Percentiles rank a stretch among this genome's conserved stretches.
These are phyloP conservation scores for Parnassius orleans DNA, from an alignment of 2,888 invertebrate species.

Conservation along the genomic window DNA sequence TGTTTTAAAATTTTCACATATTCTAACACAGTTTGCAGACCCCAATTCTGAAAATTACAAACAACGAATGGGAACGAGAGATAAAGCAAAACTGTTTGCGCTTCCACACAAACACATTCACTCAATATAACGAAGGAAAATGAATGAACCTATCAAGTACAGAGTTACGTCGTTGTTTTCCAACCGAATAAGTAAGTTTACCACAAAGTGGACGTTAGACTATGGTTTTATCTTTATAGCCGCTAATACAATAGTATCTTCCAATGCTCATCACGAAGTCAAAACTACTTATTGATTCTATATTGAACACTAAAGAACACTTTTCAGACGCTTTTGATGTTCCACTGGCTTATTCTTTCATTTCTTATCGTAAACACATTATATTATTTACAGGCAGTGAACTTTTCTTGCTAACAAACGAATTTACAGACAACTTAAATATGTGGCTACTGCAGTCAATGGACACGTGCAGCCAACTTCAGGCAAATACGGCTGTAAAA, in stretches of 20 bases:
- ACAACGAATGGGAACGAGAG: too few relatives aligned
- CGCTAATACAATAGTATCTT: neutral
- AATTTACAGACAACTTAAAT: too few relatives aligned
- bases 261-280: neutral
- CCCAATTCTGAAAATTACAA: too few relatives aligned
- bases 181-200: neutral
- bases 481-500: too few relatives aligned
- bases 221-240: constrained; percentile 10
- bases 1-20: too few relatives aligned
- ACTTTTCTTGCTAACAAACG: too few relatives aligned
- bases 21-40: too few relatives aligned
- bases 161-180: constrained; percentile 7
- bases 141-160: constrained; percentile 1
- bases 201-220: neutral
- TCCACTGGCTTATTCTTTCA: neutral
- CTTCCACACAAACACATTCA: too few relatives aligned
- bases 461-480: too few relatives aligned
- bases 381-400: neutral
- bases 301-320: constrained; percentile 2
- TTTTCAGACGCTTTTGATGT: neutral
- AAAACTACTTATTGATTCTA: constrained; percentile 4
- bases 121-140: neutral
- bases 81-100: too few relatives aligned
- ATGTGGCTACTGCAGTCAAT: too few relatives aligned
- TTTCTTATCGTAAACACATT: neutral